These are phyloP conservation scores for Catocala nupta DNA, from an alignment of 2,888 invertebrate species.

Conservation along the genomic window DNA sequence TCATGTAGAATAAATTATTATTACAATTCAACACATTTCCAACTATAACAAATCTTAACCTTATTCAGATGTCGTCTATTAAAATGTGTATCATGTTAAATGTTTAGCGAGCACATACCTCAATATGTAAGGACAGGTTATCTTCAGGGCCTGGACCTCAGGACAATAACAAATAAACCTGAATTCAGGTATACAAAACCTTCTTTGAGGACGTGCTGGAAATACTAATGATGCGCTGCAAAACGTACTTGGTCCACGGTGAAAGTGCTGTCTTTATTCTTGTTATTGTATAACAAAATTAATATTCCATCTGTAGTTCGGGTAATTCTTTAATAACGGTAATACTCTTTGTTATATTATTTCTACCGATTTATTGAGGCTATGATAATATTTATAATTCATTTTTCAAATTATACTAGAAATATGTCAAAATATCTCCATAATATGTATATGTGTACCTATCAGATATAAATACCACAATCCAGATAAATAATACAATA, in stretches of 20 bases:
- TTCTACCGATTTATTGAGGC: no score
- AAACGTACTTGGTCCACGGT: neutral
- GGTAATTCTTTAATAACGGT: no score
- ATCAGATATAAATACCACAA: no score
- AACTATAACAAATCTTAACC: conserved; percentile 3
- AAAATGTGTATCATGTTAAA: conserved; percentile 7
- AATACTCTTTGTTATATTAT: no score
- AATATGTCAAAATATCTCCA: no score
- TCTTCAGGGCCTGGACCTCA: neutral
- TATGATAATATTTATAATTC: no score
- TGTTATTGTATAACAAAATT: no score
- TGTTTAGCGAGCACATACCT: neutral
- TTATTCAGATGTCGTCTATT: conserved; percentile 7
- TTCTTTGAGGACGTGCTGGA: conserved; percentile 1
- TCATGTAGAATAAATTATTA: neutral
- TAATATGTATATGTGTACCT: no score
- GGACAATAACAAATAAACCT: conserved; percentile 7
- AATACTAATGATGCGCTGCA: neutral
- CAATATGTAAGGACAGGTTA: neutral
- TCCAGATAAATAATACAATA: no score
- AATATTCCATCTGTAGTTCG: no score
- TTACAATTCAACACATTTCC: neutral
- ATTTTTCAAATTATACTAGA: no score
- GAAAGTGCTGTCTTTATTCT: neutral
- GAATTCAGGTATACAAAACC: conserved; percentile 1